These are phyloP conservation scores for Choloepus didactylus DNA, from an alignment of 2,797 vertebrate species.

Conservation along the genomic window DNA sequence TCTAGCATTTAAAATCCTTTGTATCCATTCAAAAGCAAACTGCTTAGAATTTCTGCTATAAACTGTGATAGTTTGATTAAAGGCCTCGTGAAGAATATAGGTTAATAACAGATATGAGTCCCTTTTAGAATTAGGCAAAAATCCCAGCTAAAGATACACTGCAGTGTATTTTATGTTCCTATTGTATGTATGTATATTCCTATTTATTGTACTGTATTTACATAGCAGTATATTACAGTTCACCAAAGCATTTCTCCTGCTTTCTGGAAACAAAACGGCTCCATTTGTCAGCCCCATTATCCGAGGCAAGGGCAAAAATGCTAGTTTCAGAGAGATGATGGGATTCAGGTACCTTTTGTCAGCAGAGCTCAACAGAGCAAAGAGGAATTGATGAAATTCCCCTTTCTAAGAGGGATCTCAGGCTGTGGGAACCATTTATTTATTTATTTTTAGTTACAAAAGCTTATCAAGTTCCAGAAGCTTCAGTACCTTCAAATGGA, in stretches of 20 bases:
- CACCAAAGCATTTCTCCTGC: constrained; percentile 62
- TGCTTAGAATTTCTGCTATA: constrained; percentile 60
- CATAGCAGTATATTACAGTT: constrained; percentile 66
- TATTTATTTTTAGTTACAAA: constrained; percentile 88
- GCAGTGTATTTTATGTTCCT: constrained; percentile 72
- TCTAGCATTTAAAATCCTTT: constrained; percentile 49
- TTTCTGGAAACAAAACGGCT: constrained; percentile 83
- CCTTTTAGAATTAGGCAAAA: constrained; percentile 71
- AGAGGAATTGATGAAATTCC: constrained; percentile 86
- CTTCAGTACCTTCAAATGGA: constrained; percentile 81
- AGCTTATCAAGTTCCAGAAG: constrained; percentile 89
- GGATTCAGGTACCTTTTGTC: constrained; percentile 89
- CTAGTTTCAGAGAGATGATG: constrained; percentile 83
- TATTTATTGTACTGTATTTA: not conserved
- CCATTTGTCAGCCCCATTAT: constrained; percentile 80
- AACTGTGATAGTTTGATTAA: constrained; percentile 52
- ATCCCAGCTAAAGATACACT: constrained; percentile 71
- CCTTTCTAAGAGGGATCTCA: constrained; percentile 86
- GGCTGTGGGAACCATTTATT: constrained; percentile 88
- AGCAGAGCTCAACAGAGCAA: constrained; percentile 84
- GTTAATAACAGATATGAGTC: constrained; percentile 59
- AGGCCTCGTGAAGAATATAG: constrained; percentile 60
- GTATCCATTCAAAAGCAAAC: constrained; percentile 62
- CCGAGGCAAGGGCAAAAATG: constrained; percentile 87
- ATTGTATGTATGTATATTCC: constrained; percentile 68